These are phyloP conservation scores for Phymorhynchus buccinoides DNA, from an alignment of 1,140 invertebrate genomes.

Conservation along the genomic window DNA sequence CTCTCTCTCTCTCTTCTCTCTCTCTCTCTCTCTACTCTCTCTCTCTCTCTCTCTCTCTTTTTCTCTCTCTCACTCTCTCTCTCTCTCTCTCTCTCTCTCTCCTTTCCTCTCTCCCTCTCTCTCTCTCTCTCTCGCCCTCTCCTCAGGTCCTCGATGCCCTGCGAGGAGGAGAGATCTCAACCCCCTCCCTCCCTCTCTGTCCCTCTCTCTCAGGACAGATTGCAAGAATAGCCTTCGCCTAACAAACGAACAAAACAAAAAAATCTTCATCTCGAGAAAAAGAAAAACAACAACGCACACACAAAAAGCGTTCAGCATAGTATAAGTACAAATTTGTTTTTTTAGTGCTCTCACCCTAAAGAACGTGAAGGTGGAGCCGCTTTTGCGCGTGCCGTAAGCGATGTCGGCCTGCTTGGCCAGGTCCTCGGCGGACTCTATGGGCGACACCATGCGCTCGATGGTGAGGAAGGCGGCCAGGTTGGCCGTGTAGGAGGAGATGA, in stretches of 20 bases:
- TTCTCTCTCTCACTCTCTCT: too few species aligned
- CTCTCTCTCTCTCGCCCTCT: too few species aligned
- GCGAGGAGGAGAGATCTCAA: too few species aligned
- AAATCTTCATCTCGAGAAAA: not conserved
- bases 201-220: not conserved
- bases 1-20: too few species aligned
- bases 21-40: too few species aligned
- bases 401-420: slow-evolving; percentile 94
- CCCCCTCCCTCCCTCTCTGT: too few species aligned
- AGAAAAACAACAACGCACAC: too few species aligned
- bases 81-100: too few species aligned
- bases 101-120: too few species aligned
- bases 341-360: slow-evolving; percentile 82
- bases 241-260: not conserved
- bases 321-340: too few species aligned
- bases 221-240: not conserved
- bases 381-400: slow-evolving; percentile 92
- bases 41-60: too few species aligned
- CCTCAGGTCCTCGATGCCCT: too few species aligned
- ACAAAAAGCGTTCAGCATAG: not conserved
- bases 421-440: slow-evolving; percentile 96
- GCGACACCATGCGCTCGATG: slow-evolving; percentile 95
- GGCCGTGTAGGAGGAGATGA: slow-evolving; percentile 97
- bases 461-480: slow-evolving; percentile 98
- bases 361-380: slow-evolving; percentile 96